Conservation (phyloP, 2,888 invertebrate genomes). For the Andrena camellia region DNA sequence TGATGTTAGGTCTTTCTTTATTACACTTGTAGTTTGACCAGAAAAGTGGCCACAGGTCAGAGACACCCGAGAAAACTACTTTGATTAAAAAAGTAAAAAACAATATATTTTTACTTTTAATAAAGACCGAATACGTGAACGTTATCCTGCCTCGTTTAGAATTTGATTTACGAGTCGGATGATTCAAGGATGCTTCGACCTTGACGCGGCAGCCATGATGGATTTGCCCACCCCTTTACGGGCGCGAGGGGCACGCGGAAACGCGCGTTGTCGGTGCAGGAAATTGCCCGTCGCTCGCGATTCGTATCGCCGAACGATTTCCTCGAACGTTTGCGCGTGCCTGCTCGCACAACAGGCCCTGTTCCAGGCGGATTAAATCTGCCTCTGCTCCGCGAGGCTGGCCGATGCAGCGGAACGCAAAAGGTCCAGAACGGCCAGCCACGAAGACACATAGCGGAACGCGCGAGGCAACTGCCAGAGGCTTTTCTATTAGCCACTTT, state of each 20-base stretch:
- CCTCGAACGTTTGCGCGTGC: constrained; percentile 16
- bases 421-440: constrained; percentile 39
- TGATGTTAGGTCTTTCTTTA: too few relatives aligned
- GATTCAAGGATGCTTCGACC: constrained; percentile 1
- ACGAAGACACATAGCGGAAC: constrained; percentile 10
- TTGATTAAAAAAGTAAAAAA: not conserved
- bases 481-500: constrained; percentile 30
- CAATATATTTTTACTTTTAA: too few relatives aligned
- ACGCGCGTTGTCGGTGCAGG: constrained; percentile 21
- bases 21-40: too few relatives aligned
- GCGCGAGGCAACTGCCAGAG: constrained; percentile 16
- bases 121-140: not conserved
- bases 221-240: too few relatives aligned
- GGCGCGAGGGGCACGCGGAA: constrained; percentile 13
- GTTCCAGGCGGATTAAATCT: constrained; percentile 22
- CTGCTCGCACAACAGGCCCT: constrained; percentile 17
- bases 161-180: constrained; percentile 6
- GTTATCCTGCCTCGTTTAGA: not conserved
- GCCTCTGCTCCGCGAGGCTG: constrained; percentile 7
- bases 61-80: too few relatives aligned
- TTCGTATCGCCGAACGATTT: constrained; percentile 23
- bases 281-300: constrained; percentile 27
- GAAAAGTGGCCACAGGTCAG: too few relatives aligned
- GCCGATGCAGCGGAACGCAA: constrained; percentile 19
- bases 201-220: not conserved